phyloP scores from a whole-genome alignment of 2,113 vertebrate genomes.

The Aldabrachelys gigantea region DNA sequence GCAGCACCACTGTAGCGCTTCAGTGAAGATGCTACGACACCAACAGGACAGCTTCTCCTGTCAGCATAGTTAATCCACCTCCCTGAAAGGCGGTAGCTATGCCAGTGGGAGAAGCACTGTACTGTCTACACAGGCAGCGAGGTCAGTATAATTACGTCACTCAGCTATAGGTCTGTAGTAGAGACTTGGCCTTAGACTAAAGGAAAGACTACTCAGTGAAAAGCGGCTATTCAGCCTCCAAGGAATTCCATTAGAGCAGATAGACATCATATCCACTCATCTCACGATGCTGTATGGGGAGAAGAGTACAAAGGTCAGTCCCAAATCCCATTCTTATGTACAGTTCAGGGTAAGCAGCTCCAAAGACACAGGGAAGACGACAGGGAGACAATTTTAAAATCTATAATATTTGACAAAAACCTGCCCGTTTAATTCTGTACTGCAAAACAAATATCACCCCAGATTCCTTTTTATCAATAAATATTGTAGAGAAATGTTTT shows the following conservation, averaged over 20 bases:
- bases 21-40: not conserved
- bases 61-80: too few species aligned
- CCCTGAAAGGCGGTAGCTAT: too few species aligned
- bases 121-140: not conserved
- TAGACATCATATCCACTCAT: not conserved
- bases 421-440: not conserved
- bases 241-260: not conserved
- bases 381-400: not conserved
- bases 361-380: rapidly evolving
- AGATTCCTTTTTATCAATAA: not conserved
- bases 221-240: not conserved
- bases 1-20: not conserved
- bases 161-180: too few species aligned
- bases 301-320: not conserved
- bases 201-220: not conserved
- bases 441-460: not conserved
- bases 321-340: not conserved
- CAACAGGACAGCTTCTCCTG: not conserved
- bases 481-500: not conserved
- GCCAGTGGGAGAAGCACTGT: too few species aligned
- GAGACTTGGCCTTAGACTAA: not conserved
- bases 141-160: not conserved
- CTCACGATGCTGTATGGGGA: rapidly evolving
- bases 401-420: not conserved
- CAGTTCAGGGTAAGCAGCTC: rapidly evolving